phyloP scores from a whole-genome alignment of 2,797 vertebrate species.

The Mergus octosetaceus region DNA sequence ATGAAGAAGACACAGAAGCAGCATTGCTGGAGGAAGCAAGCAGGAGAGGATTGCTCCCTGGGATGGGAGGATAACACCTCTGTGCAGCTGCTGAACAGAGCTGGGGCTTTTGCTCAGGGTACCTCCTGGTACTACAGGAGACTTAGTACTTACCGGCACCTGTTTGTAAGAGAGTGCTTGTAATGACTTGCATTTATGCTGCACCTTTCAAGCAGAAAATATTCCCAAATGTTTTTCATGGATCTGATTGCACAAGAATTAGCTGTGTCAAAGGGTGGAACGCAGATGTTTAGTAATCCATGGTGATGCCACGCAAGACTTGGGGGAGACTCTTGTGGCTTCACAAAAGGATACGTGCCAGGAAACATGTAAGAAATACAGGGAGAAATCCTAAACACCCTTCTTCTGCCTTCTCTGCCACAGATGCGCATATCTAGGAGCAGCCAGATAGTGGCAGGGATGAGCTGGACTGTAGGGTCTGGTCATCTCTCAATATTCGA shows the following conservation, averaged over 20 bases:
- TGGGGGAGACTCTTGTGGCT: not conserved
- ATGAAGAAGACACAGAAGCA: not conserved
- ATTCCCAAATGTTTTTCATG: not conserved
- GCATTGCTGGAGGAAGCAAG: not conserved
- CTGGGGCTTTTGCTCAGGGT: not conserved
- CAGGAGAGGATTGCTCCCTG: not conserved
- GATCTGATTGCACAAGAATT: constrained; percentile 16
- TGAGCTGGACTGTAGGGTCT: not conserved
- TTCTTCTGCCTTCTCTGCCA: not conserved
- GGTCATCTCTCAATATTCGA: not conserved
- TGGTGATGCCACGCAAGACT: not conserved
- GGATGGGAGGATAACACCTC: not conserved
- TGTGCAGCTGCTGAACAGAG: not conserved
- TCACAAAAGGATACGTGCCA: not conserved
- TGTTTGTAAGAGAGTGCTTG: constrained; percentile 11
- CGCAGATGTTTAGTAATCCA: not conserved
- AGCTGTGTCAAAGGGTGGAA: not conserved
- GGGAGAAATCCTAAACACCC: not conserved
- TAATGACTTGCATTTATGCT: not conserved
- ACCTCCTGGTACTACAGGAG: not conserved
- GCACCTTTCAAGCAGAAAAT: constrained; percentile 26
- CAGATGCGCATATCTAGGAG: not conserved
- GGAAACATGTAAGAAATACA: not conserved
- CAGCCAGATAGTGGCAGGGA: not conserved
- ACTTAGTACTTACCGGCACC: not conserved